These are phyloP conservation scores for Ceyx margarethae DNA, from an alignment of 2,113 vertebrate species.

Conservation along the genomic window DNA sequence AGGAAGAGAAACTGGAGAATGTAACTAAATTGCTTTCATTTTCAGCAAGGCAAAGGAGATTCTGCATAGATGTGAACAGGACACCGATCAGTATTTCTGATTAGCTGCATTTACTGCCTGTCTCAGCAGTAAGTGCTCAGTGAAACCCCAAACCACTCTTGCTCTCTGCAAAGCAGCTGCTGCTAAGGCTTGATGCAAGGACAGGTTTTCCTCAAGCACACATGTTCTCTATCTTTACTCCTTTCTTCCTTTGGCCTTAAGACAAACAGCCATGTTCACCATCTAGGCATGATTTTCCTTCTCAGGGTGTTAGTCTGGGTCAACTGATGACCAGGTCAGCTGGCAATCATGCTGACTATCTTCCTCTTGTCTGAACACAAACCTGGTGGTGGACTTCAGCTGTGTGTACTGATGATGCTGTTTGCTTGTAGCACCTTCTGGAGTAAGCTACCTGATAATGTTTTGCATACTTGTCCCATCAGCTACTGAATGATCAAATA, in stretches of 20 bases:
- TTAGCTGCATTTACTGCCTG: neutral
- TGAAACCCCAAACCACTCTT: neutral
- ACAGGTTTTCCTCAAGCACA: neutral
- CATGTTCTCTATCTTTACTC: neutral
- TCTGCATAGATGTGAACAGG: neutral
- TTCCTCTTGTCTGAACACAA: neutral
- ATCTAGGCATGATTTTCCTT: neutral
- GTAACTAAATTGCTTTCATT: neutral
- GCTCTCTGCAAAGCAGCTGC: neutral
- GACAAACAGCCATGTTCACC: fast-evolving
- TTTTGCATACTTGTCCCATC: neutral
- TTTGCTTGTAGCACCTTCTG: neutral
- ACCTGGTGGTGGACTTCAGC: neutral
- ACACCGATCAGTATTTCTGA: neutral
- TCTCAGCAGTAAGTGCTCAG: neutral
- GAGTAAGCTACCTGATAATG: too few species aligned
- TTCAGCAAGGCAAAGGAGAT: neutral
- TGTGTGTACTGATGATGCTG: fast-evolving
- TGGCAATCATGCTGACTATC: neutral
- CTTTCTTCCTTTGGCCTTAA: neutral
- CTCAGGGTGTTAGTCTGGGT: fast-evolving
- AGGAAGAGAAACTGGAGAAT: neutral
- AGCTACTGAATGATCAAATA: neutral
- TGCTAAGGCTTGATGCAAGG: neutral
- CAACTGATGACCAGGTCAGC: neutral